A percentile compares a stretch with the other conserved stretches of the same genome.
These are phyloP conservation scores for Numenius phaeopus DNA, from an alignment of 2,797 vertebrate genomes.

Conservation along the genomic window DNA sequence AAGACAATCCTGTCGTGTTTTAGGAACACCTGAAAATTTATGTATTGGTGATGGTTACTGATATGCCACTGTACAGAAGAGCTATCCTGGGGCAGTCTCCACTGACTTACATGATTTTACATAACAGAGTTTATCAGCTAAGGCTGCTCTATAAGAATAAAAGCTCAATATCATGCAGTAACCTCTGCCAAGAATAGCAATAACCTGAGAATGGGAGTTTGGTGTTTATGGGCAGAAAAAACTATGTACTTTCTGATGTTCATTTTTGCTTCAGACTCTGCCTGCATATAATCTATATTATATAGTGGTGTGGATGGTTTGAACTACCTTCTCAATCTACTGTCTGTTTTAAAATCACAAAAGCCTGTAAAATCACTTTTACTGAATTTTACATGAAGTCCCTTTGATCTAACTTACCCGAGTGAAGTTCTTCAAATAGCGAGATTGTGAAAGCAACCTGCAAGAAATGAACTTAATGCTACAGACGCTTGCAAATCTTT, in stretches of 20 bases:
- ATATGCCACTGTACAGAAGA: background rate
- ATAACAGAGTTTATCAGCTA: slow-evolving; percentile 43
- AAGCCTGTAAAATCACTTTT: background rate
- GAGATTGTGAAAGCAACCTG: background rate
- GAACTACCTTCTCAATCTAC: background rate
- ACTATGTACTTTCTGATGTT: background rate
- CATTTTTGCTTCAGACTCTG: background rate
- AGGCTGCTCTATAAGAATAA: background rate
- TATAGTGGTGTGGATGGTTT: background rate
- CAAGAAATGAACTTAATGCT: background rate
- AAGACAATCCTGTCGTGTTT: background rate
- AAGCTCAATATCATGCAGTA: background rate
- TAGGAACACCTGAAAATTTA: background rate
- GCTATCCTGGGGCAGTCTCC: background rate
- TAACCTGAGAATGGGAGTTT: background rate
- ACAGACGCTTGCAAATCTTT: background rate
- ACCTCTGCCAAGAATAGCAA: background rate
- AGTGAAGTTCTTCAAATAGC: background rate
- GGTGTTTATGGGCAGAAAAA: background rate
- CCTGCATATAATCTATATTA: background rate
- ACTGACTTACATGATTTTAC: background rate
- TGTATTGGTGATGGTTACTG: background rate
- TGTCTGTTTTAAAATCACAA: background rate
- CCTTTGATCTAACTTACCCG: slow-evolving; percentile 3
- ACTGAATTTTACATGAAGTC: background rate